These are phyloP conservation scores for Lochmaea capreae DNA, from an alignment of 2,888 invertebrate species.

Conservation along the genomic window DNA sequence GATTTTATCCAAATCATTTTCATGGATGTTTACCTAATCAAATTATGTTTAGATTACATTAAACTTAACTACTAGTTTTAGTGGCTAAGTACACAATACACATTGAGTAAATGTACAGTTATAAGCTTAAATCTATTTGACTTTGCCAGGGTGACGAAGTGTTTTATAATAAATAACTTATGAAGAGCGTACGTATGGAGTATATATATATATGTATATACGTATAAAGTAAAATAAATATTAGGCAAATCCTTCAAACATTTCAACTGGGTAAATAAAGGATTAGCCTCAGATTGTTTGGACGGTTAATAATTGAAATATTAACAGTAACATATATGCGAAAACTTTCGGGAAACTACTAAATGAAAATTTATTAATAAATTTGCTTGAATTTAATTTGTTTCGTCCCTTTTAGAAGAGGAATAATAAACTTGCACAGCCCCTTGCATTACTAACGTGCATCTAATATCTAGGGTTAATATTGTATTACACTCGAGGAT, in stretches of 20 bases:
- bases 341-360: slow-evolving; percentile 18
- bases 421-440: background rate
- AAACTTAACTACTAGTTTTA: slow-evolving; percentile 57
- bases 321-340: slow-evolving; percentile 16
- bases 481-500: too few relatives aligned
- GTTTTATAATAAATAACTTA: slow-evolving; percentile 51
- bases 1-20: slow-evolving; percentile 48
- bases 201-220: slow-evolving; percentile 4
- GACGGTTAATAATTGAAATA: slow-evolving; percentile 28
- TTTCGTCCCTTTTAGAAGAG: background rate
- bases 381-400: background rate
- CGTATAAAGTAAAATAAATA: slow-evolving; percentile 29
- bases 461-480: background rate
- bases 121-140: slow-evolving; percentile 54
- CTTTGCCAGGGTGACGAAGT: slow-evolving; percentile 51
- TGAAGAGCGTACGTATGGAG: slow-evolving; percentile 29
- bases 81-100: slow-evolving; percentile 51
- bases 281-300: slow-evolving; percentile 30
- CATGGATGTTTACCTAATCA: slow-evolving; percentile 56
- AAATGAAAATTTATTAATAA: background rate
- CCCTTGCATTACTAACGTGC: too few relatives aligned
- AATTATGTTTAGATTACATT: slow-evolving; percentile 56
- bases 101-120: slow-evolving; percentile 50
- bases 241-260: slow-evolving; percentile 26
- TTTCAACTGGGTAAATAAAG: slow-evolving; percentile 16